Conservation (phyloP, 2,888 invertebrate species). For the Melanostoma scalare region DNA sequence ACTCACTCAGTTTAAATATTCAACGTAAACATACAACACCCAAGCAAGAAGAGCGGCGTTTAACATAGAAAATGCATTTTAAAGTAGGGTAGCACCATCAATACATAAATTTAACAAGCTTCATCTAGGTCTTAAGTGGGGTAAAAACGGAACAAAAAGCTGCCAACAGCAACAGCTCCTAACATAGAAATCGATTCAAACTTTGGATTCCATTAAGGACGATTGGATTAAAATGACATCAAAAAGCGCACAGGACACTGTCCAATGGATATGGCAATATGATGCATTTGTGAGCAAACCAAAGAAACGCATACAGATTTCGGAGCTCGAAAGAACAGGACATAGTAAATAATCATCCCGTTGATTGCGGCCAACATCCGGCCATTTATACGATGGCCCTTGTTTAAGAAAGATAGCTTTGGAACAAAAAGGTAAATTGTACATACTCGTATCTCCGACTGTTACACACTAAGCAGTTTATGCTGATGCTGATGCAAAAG, state of each 20-base stretch:
- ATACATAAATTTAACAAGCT: conserved; percentile 66
- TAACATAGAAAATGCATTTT: conserved; percentile 69
- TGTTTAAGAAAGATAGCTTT: conserved; percentile 30
- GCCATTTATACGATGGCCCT: conserved; percentile 4
- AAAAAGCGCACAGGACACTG: conserved; percentile 1
- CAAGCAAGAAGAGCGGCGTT: conserved; percentile 28
- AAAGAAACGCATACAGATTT: conserved; percentile 41
- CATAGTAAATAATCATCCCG: conserved; percentile 60
- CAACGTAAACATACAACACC: conserved; percentile 62
- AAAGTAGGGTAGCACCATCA: conserved; percentile 25
- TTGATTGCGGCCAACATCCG: conserved; percentile 52
- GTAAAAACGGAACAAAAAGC: conserved; percentile 43
- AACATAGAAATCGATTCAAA: conserved; percentile 39
- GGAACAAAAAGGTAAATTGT: conserved; percentile 47
- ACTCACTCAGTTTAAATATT: conserved; percentile 56
- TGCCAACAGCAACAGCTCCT: conserved; percentile 32
- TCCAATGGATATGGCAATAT: conserved; percentile 4
- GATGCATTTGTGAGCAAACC: conserved; percentile 34
- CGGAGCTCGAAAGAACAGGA: conserved; percentile 37
- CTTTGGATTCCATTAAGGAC: conserved; percentile 45
- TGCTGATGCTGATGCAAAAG: conserved; percentile 21
- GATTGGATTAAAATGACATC: conserved; percentile 52
- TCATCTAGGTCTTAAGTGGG: conserved; percentile 69
- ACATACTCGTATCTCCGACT: conserved; percentile 10
- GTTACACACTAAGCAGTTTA: conserved; percentile 26